Evolutionary conservation across 2,797 vertebrate species (phyloP).

Genomic region (Synanceia verrucosa): DNA sequence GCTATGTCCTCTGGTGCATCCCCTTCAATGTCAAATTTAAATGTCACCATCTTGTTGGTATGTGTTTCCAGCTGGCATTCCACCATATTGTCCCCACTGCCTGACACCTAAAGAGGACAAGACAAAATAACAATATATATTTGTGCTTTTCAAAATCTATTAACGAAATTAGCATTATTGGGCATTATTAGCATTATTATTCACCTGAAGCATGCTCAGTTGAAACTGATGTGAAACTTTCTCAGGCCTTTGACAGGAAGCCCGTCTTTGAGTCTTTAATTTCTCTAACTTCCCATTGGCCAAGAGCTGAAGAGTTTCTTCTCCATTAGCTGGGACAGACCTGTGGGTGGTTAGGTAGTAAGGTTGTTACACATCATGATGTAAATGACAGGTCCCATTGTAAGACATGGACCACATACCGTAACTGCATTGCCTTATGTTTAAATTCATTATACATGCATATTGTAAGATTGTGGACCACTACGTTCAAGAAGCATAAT

Average conservation of each 20-base stretch:
- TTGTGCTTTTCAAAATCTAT: neutral
- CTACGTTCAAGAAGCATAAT: conserved; percentile 3
- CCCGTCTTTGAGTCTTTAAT: conserved; percentile 85
- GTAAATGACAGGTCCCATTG: neutral
- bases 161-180: neutral
- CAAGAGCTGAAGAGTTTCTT: conserved; percentile 72
- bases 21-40: conserved; percentile 95
- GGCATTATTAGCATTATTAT: neutral
- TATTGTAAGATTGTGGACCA: too few relatives aligned
- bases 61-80: conserved; percentile 97
- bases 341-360: conserved; percentile 47
- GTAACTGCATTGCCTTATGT: neutral
- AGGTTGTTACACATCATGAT: conserved; percentile 9
- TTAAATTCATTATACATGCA: too few relatives aligned
- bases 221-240: conserved; percentile 89
- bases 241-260: conserved; percentile 87
- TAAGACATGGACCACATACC: neutral
- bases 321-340: conserved; percentile 75
- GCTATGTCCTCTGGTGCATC: conserved; percentile 95
- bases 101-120: conserved; percentile 84
- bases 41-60: conserved; percentile 97
- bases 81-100: conserved; percentile 93
- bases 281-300: conserved; percentile 88
- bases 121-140: neutral
- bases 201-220: conserved; percentile 91